Evolutionary conservation across 2,797 vertebrate genomes (phyloP), one percentile per base, ranked within the genome.

Genomic region (Lacerta bilineata): DNA sequence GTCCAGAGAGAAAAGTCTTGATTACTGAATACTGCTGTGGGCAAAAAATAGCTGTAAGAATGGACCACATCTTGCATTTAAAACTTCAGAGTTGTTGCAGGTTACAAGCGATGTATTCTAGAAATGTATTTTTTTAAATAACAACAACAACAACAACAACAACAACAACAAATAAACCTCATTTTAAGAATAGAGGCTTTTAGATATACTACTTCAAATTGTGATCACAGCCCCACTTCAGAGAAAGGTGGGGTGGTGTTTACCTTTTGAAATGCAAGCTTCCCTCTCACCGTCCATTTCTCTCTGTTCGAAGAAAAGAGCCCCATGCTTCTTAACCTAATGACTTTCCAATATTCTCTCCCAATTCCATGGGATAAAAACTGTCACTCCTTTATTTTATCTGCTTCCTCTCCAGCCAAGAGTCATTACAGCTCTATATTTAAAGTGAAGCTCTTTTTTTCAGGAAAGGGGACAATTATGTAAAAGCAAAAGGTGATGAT

Each of bases 401-500:
- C 41, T 75, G 80, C 41, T 39, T 75, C 55, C 33, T 80, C 83
- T 81, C 85, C 83, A 75, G 88, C 74, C 43, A 81, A 85, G 83
- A 80, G 88, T 74, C 80, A 89, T 80, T 81, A 81, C 55, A 80
- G 41, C 61, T 50, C 46, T 81, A 80, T 89, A 89, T 89, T 85
- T 89, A 85, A 85, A 85, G 55, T 71, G 74, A 39, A 39, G 69
- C 66, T 85, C 77, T 85, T 85, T 85, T 85, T 84, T 46, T 41
- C 17, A 72, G 87, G 55, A 64, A 80, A 85, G 50, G 59, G n/a
- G 3, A 55, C 80, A 39, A 80, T 89, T 74, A 80, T 25, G 39
- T 89, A 94, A 93, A 92, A 96, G 91, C 88, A 91, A 88, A 87
- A 89, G 89, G 86, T 0, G 46, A 89, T 36, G 84, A 84, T 75